Conservation (phyloP, 2,113 vertebrate genomes). For the Platysternon megacephalum region DNA sequence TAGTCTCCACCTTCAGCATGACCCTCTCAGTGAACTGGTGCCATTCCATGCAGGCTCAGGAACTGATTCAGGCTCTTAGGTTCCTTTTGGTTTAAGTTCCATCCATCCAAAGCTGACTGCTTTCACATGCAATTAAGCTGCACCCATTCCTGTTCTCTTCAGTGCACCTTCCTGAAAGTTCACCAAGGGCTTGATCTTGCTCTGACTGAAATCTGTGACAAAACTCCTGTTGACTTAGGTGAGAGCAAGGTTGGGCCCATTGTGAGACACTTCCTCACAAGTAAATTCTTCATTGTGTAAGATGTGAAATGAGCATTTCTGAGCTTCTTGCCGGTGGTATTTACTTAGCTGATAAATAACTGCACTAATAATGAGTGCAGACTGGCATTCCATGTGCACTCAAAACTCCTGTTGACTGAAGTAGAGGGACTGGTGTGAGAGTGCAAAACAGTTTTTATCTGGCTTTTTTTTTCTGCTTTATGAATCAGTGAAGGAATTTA, state of each 20-base stretch:
- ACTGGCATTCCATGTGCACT: not conserved
- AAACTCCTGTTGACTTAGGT: not conserved
- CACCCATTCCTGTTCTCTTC: not conserved
- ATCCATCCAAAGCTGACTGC: not conserved
- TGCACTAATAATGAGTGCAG: not conserved
- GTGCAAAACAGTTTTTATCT: not conserved
- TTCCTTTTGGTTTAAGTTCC: not conserved
- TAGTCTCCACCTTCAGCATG: not conserved
- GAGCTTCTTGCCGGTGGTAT: not conserved
- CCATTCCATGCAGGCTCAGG: not conserved
- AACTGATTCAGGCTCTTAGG: not conserved
- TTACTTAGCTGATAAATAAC: not conserved
- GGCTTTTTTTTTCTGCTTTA: not conserved
- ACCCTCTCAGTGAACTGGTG: not conserved
- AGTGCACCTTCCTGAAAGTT: not conserved
- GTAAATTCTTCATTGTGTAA: not conserved
- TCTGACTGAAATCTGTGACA: not conserved
- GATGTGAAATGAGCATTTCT: not conserved
- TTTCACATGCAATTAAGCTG: not conserved
- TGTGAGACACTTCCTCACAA: not conserved
- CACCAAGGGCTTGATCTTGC: not conserved
- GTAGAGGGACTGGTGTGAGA: not conserved
- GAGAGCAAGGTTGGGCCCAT: not conserved
- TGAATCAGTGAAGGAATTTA: not conserved
- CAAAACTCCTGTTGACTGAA: not conserved